Base-by-base conservation (phyloP, 2,113 vertebrate species). In the Dromaius novaehollandiae region DNA sequence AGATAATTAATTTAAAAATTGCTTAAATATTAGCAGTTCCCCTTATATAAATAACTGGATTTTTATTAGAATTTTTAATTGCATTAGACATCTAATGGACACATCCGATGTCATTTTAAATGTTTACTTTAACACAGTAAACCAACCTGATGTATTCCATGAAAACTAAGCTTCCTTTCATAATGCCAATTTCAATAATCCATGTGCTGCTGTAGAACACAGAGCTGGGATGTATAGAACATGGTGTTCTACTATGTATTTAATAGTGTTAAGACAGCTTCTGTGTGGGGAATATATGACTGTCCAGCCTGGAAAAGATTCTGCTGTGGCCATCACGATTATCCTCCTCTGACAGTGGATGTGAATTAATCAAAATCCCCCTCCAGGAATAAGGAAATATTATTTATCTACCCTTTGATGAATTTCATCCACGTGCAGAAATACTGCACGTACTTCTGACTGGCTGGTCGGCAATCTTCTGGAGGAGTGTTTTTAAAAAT, bases 31-130 rank as follows among this genome's bases (percentile, higher is more conserved):
- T 96, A 97, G 94, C 91, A 80, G 66, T 93, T 92, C 86, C 69
- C 86, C 86, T 81, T 91, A 69, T 55, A 89, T 83, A 96, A 97
- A 96, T 93, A 93, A 48, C 51, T 69, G n/a, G 24, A 15, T 56
- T 97, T 97, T 94, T 93, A 95, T 95, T 95, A 92, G 76, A 93
- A 95, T 77, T 86, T 95, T 86, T 93, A 92, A 96, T 92, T 94
- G 36, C 89, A 86, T 89, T 63, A 88, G 87, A 82, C 2, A 86
- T 89, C 80, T 73, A 76, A 95, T 81, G 88, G 65, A 90, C 51
- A 46, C 8, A 53, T 44, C 1, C 0, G 32, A 24, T 66, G 74
- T 93, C 89, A 93, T 88, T 91, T 86, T 51, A 68, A 82, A 79
- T 0, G 0, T 95, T 89, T 78, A 73, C 71, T 87, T 88, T 83